Evolutionary conservation across 1,140 invertebrate genomes (phyloP).

Genomic region (Prorops nasuta): DNA sequence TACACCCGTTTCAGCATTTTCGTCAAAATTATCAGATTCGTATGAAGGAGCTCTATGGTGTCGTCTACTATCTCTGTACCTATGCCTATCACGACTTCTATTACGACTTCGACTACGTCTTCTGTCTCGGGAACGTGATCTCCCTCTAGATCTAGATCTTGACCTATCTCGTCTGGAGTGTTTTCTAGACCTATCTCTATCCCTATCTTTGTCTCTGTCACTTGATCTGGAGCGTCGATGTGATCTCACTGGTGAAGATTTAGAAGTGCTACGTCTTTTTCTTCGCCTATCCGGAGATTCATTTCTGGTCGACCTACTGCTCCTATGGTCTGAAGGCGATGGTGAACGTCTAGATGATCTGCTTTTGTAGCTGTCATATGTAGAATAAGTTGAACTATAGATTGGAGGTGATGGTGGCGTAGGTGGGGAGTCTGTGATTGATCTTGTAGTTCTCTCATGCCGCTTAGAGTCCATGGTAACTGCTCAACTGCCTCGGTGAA

Average conservation of each 20-base stretch:
- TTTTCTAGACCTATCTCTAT: conserved; percentile 33
- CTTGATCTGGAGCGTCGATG: conserved; percentile 40
- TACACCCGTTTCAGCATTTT: conserved; percentile 28
- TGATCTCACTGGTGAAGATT: conserved; percentile 30
- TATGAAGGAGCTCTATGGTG: conserved; percentile 36
- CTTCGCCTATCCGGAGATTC: conserved; percentile 40
- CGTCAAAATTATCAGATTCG: conserved; percentile 31
- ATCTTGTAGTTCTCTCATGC: conserved; percentile 32
- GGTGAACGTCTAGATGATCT: conserved; percentile 39
- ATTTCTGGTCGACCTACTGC: conserved; percentile 32
- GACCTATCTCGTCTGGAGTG: conserved; percentile 42
- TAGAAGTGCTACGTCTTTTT: conserved; percentile 39
- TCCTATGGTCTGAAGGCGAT: conserved; percentile 34
- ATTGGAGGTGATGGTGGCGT: conserved; percentile 45
- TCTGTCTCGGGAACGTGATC: conserved; percentile 37
- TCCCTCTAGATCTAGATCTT: conserved; percentile 34
- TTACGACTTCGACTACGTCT: conserved; percentile 47
- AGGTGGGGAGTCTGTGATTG: conserved; percentile 38
- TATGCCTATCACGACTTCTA: conserved; percentile 35
- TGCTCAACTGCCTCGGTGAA: conserved; percentile 17
- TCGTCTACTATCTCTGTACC: conserved; percentile 30
- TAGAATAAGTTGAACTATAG: conserved; percentile 36
- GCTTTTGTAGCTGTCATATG: conserved; percentile 38
- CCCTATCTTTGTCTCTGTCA: conserved; percentile 27
- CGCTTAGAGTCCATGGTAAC: conserved; percentile 37